Evolutionary conservation across 2,888 invertebrate species (phyloP).

Genomic region (Andrena chrysosceles): DNA sequence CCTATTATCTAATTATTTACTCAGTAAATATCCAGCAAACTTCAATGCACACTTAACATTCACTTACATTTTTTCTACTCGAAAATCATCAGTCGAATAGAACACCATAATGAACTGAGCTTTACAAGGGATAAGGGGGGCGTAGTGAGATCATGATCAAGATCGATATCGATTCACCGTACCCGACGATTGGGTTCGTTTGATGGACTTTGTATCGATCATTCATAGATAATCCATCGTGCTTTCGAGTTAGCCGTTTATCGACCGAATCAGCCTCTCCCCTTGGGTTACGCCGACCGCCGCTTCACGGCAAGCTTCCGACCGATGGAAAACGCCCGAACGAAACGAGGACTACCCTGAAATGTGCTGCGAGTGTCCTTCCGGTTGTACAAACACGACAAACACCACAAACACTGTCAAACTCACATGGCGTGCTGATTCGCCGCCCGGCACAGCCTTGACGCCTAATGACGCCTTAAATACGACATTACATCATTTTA

Average conservation of each 20-base stretch:
- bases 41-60: background rate
- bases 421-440: constrained; percentile 30
- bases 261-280: background rate
- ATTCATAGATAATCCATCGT: background rate
- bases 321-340: constrained; percentile 24
- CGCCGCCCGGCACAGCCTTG: background rate
- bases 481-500: constrained; percentile 49
- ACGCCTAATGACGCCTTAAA: constrained; percentile 39
- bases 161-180: background rate
- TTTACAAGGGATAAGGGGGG: background rate
- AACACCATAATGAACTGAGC: background rate
- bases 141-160: background rate
- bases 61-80: background rate
- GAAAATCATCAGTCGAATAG: background rate
- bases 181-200: background rate
- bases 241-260: background rate
- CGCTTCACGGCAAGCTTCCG: background rate
- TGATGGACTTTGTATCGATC: background rate
- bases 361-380: constrained; percentile 20
- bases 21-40: too few species aligned
- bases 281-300: background rate
- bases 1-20: too few species aligned
- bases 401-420: constrained; percentile 27
- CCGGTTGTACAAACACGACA: constrained; percentile 18
- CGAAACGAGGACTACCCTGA: constrained; percentile 16